Conservation (phyloP, 2,797 vertebrate species). For the Hydrophis major region DNA sequence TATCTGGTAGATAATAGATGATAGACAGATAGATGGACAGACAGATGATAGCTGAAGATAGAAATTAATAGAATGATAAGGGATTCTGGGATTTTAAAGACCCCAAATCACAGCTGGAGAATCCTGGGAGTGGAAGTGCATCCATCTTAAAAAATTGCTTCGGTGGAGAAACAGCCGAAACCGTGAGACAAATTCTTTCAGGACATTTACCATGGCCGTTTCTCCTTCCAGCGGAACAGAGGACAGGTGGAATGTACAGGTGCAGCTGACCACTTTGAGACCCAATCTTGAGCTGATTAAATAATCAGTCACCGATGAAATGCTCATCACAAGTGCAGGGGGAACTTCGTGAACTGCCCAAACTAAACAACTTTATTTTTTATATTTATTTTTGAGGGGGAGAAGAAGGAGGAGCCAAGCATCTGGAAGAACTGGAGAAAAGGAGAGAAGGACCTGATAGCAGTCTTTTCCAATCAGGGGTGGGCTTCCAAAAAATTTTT, state of each 20-base stretch:
- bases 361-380: neutral
- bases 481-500: no score
- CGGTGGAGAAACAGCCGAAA: neutral
- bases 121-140: neutral
- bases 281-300: neutral
- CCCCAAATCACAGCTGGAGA: neutral
- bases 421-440: neutral
- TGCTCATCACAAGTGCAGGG: neutral
- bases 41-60: no score
- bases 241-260: neutral
- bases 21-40: no score
- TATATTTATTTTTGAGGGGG: neutral
- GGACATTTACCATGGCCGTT: neutral
- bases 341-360: neutral
- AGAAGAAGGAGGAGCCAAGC: neutral
- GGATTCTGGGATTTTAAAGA: neutral
- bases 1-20: no score
- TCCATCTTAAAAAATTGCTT: neutral
- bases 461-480: no score
- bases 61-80: no score
- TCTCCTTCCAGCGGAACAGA: neutral
- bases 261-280: neutral
- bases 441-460: neutral
- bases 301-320: constrained; percentile 17
- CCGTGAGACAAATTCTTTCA: neutral